Percentiles rank a stretch among this genome's conserved stretches.
Evolutionary conservation across 2,797 vertebrate species (phyloP).

Genomic region (Ispidina picta): DNA sequence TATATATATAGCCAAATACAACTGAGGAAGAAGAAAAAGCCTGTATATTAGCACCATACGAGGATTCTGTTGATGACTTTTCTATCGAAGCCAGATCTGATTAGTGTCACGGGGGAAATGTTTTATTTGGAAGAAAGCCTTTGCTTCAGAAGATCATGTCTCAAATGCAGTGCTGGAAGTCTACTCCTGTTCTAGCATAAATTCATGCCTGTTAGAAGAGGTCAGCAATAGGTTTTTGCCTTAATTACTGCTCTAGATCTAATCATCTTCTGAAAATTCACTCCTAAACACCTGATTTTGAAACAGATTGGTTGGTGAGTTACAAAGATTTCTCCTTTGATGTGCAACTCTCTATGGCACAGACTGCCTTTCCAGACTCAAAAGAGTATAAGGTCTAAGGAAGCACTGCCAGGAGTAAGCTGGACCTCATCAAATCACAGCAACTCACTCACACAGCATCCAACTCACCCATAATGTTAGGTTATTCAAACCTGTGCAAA

Average conservation of each 20-base stretch:
- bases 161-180: neutral
- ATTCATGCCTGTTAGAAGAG: neutral
- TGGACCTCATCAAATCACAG: neutral
- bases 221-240: neutral
- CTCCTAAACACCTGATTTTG: neutral
- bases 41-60: neutral
- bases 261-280: neutral
- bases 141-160: neutral
- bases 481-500: neutral
- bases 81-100: constrained; percentile 32
- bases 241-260: neutral
- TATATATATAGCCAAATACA: neutral
- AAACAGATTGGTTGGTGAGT: neutral
- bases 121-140: constrained; percentile 34
- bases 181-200: neutral
- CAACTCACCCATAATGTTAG: neutral
- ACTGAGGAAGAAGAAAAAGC: neutral
- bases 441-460: neutral
- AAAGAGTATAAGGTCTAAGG: neutral
- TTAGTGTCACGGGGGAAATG: neutral
- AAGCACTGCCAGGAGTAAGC: neutral
- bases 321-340: neutral
- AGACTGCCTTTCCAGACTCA: neutral
- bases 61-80: neutral
- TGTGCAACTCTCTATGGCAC: neutral